These are phyloP conservation scores for Eustalomyia histrio DNA, from an alignment of 2,888 invertebrate genomes.

Conservation along the genomic window DNA sequence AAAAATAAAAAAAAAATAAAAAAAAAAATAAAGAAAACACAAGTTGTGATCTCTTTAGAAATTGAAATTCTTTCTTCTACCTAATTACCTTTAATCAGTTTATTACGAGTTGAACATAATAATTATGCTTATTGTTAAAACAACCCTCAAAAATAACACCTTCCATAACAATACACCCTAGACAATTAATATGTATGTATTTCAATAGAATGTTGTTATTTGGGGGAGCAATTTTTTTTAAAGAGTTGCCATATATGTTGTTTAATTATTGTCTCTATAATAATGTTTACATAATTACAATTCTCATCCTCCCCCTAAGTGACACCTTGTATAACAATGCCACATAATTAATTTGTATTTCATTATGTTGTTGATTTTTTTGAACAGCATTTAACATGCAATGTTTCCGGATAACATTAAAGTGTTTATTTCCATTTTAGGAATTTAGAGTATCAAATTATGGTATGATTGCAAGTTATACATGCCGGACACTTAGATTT, in stretches of 20 bases:
- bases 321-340: not conserved
- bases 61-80: not conserved
- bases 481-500: too few species aligned
- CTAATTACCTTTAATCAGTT: conserved; percentile 61
- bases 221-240: too few species aligned
- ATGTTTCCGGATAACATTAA: too few species aligned
- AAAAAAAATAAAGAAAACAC: conserved; percentile 33
- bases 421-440: too few species aligned
- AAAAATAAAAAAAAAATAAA: conserved; percentile 4
- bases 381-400: too few species aligned
- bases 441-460: too few species aligned
- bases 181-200: conserved; percentile 36
- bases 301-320: not conserved
- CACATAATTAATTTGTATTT: not conserved
- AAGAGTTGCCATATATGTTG: conserved; percentile 16
- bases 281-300: not conserved
- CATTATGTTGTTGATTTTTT: too few species aligned
- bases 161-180: conserved; percentile 18
- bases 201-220: conserved; percentile 7
- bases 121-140: conserved; percentile 27
- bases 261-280: too few species aligned
- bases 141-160: conserved; percentile 47
- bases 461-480: too few species aligned
- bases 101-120: conserved; percentile 50
- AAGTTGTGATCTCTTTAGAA: conserved; percentile 45